A percentile compares a stretch with the other conserved stretches of the same genome.
Evolutionary conservation across 2,888 invertebrate species (phyloP).

Genomic region (Girardia tigrina): DNA sequence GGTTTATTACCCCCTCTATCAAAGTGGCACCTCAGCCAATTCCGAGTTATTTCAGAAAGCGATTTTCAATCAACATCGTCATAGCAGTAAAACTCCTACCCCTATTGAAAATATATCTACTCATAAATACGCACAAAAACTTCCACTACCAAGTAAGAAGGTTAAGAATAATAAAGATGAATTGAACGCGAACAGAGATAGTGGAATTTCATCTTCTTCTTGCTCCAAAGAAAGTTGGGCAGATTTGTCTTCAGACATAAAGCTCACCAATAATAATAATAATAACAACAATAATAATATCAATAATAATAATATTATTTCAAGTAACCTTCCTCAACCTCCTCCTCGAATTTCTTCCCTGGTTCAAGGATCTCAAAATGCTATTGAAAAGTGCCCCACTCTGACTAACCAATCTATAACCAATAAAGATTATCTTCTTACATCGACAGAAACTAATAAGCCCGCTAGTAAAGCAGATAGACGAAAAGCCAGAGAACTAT

Average conservation of each 20-base stretch:
- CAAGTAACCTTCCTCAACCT: neutral
- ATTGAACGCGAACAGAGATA: neutral
- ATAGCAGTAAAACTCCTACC: neutral
- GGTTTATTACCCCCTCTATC: neutral
- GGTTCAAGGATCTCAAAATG: neutral
- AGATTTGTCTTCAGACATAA: neutral
- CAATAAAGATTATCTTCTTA: neutral
- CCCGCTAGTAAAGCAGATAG: neutral
- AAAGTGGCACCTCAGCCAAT: neutral
- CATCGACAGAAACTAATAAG: neutral
- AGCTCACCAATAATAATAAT: neutral
- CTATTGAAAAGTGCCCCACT: neutral
- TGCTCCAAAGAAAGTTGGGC: slow-evolving; percentile 14
- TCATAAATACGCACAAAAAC: neutral
- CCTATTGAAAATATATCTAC: neutral
- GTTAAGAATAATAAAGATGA: neutral
- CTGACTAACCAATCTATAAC: neutral
- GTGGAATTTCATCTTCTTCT: slow-evolving; percentile 18
- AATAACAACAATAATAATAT: neutral
- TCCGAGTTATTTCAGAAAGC: neutral
- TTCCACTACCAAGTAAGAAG: neutral
- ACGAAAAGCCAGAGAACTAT: neutral
- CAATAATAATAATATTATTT: neutral
- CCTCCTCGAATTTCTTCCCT: neutral
- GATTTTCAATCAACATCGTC: neutral